Conservation (phyloP, 2,113 vertebrate genomes). For the Pollimyrus isidori region DNA sequence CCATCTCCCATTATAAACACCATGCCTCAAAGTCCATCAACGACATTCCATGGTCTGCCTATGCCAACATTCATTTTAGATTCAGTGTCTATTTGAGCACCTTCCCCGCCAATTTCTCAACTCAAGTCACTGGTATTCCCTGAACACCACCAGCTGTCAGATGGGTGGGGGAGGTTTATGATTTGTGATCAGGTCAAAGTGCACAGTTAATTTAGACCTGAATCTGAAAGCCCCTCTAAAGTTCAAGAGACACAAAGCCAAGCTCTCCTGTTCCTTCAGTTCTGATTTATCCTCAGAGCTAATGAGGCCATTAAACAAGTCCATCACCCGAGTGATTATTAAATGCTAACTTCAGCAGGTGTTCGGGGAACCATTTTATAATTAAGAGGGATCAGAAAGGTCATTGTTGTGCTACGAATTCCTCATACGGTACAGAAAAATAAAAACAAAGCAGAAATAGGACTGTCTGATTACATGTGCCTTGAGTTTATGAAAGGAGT, state of each 20-base stretch:
- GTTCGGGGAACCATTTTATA: background rate
- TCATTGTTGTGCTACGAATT: background rate
- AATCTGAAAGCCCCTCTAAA: background rate
- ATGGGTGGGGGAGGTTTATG: background rate
- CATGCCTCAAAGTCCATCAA: background rate
- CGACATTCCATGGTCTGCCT: background rate
- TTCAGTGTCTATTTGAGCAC: background rate
- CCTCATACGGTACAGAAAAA: background rate
- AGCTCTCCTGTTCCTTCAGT: background rate
- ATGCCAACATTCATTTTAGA: background rate
- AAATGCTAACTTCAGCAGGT: background rate
- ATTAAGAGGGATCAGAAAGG: background rate
- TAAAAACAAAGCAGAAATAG: background rate
- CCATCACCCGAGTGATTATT: background rate
- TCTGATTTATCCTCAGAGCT: background rate
- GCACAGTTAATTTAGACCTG: background rate
- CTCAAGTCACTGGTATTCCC: background rate
- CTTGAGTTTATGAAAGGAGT: background rate
- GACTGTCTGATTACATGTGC: background rate
- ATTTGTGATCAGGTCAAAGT: constrained; percentile 9
- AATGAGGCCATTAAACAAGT: background rate
- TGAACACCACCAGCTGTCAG: constrained; percentile 6
- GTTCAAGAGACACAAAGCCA: background rate
- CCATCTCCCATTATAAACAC: background rate
- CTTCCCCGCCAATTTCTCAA: background rate